A percentile compares a stretch with the other conserved stretches of the same genome.
Conservation (phyloP, 2,113 vertebrate species). For the Atrichornis clamosus region DNA sequence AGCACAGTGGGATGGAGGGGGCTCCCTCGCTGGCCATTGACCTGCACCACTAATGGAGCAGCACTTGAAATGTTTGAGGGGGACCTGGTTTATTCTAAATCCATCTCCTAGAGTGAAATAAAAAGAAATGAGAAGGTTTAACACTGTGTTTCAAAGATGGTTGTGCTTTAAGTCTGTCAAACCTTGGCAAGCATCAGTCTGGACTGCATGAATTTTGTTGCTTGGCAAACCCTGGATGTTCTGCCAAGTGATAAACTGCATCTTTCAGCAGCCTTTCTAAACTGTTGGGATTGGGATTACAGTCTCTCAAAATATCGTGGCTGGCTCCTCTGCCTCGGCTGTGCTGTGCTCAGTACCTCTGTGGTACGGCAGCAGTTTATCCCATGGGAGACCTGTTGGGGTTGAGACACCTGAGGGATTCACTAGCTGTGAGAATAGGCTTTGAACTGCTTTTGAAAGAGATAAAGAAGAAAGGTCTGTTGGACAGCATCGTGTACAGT, state of each 20-base stretch:
- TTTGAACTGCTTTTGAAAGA: neutral
- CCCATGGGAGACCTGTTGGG: accelerated
- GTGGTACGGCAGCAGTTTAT: neutral
- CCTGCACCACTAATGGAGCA: neutral
- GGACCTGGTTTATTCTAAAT: neutral
- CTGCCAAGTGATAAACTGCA: neutral
- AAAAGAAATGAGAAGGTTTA: neutral
- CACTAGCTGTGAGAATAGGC: neutral
- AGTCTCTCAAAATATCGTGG: neutral
- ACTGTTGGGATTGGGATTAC: neutral
- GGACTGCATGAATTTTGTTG: neutral
- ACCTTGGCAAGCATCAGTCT: neutral
- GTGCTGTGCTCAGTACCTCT: neutral
- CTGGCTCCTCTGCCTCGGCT: accelerated
- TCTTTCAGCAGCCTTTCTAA: neutral
- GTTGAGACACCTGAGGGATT: neutral
- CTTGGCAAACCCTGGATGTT: neutral
- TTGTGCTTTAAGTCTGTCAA: neutral
- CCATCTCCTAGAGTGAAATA: neutral
- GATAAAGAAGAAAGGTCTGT: neutral
- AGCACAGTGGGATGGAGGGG: neutral
- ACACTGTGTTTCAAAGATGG: neutral
- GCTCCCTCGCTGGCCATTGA: accelerated
- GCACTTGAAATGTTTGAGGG: neutral
- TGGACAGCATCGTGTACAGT: accelerated